Evolutionary conservation across 1,140 invertebrate genomes (phyloP).

Genomic region (Diploscapter pachys): DNA sequence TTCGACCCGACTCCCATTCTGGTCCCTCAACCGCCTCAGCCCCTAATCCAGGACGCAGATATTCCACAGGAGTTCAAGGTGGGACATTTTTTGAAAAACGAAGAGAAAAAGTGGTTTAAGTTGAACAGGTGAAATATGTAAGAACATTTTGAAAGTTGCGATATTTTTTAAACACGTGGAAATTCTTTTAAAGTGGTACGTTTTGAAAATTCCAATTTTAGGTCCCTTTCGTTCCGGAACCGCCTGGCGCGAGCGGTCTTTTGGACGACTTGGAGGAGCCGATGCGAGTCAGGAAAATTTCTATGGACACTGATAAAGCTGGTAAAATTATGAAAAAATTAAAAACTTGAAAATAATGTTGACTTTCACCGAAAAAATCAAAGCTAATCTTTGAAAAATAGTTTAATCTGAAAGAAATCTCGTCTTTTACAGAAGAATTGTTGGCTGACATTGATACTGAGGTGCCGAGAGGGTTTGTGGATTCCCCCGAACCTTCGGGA

Average conservation of each 20-base stretch:
- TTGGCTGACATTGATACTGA: too few species aligned
- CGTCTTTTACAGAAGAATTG: too few species aligned
- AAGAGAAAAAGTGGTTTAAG: not conserved
- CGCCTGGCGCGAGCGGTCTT: not conserved
- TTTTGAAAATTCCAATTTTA: not conserved
- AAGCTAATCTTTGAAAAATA: too few species aligned
- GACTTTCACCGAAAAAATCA: too few species aligned
- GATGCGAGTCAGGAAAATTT: not conserved
- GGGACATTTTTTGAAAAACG: not conserved
- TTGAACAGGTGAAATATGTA: not conserved
- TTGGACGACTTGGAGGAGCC: slow-evolving; percentile 8
- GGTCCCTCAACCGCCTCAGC: not conserved
- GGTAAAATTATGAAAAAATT: not conserved
- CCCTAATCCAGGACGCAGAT: not conserved
- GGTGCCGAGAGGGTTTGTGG: too few species aligned
- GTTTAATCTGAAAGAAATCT: too few species aligned
- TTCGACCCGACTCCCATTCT: too few species aligned
- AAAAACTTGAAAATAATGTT: too few species aligned
- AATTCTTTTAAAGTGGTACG: not conserved
- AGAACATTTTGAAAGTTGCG: not conserved
- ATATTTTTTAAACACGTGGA: not conserved
- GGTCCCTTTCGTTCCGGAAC: slow-evolving; percentile 3
- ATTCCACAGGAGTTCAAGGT: not conserved
- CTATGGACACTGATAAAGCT: slow-evolving; percentile 8
- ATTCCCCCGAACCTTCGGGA: too few species aligned